A percentile compares a stretch with the other conserved stretches of the same genome.
These are phyloP conservation scores for Caligus rogercresseyi DNA, from an alignment of 1,140 invertebrate genomes.

Conservation along the genomic window DNA sequence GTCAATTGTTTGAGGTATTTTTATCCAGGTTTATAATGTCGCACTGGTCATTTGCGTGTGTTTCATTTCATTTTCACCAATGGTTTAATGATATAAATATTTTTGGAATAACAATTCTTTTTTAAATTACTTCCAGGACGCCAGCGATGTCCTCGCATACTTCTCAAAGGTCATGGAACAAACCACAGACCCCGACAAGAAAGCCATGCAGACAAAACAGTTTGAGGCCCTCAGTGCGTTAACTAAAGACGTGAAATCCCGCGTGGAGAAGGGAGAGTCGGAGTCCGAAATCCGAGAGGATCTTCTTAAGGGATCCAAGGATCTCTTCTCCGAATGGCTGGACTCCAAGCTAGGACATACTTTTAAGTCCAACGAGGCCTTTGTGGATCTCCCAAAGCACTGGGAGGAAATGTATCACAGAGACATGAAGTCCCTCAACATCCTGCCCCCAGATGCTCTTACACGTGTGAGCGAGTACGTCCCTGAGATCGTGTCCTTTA, in stretches of 20 bases:
- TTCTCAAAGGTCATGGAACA: constrained; percentile 38
- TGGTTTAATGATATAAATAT: no score
- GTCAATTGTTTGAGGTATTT: no score
- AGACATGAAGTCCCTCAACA: constrained; percentile 91
- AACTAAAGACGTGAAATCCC: constrained; percentile 41
- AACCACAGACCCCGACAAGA: constrained; percentile 72
- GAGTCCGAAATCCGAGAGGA: constrained; percentile 28
- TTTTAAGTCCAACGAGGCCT: constrained; percentile 78
- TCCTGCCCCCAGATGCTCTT: constrained; percentile 71
- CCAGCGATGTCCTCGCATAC: background rate
- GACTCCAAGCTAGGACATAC: constrained; percentile 55
- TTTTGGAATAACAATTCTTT: no score
- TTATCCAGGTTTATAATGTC: no score
- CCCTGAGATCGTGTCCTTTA: constrained; percentile 79
- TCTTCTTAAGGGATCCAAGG: constrained; percentile 46
- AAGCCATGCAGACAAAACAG: constrained; percentile 57
- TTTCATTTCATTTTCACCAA: no score
- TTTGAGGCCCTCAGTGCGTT: constrained; percentile 38
- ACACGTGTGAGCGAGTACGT: constrained; percentile 97
- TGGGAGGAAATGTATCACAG: constrained; percentile 89
- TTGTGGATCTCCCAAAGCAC: constrained; percentile 57
- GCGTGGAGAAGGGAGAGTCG: constrained; percentile 38
- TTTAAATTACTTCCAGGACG: background rate
- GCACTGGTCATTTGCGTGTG: no score
- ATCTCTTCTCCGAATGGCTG: constrained; percentile 81